A percentile compares a stretch with the other conserved stretches of the same genome.
Conservation (phyloP, 53 echinoderm and acorn worm species). For the Arbacia lixula region DNA sequence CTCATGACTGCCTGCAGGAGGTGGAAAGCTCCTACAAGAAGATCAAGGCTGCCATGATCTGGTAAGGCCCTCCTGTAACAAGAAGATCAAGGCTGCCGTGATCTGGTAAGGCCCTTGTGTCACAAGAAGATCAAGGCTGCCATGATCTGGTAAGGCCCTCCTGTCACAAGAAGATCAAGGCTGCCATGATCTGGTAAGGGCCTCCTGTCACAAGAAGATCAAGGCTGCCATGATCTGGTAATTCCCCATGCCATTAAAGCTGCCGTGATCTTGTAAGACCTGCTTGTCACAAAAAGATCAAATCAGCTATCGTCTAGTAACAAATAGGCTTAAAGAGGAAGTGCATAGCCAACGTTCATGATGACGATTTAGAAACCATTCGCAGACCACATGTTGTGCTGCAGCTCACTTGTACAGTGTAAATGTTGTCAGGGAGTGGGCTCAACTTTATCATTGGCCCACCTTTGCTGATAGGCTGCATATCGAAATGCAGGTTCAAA, state of each 20-base stretch:
- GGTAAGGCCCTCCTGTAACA: constrained; percentile 66
- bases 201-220: constrained; percentile 57
- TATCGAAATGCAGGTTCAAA: too few relatives aligned
- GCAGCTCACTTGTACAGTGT: too few relatives aligned
- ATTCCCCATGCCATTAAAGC: too few relatives aligned
- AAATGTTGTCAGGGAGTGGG: too few relatives aligned
- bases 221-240: constrained; percentile 84
- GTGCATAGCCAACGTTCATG: too few relatives aligned
- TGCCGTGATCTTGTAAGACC: too few relatives aligned
- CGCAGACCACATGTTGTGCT: too few relatives aligned
- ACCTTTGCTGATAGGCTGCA: too few relatives aligned
- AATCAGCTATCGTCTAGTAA: too few relatives aligned
- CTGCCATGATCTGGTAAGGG: constrained; percentile 79
- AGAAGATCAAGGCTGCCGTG: constrained; percentile 85
- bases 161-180: constrained; percentile 70
- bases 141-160: constrained; percentile 69
- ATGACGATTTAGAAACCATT: too few relatives aligned
- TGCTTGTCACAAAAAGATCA: constrained; percentile 60
- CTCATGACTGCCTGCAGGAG: constrained; percentile 71
- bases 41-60: constrained; percentile 90
- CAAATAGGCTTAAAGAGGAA: too few relatives aligned
- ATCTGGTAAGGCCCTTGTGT: constrained; percentile 59
- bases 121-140: constrained; percentile 87
- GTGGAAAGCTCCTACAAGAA: constrained; percentile 86
- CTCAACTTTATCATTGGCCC: too few relatives aligned